Base-by-base conservation (phyloP, 2,797 vertebrate species). In the Nyctalus aviator region DNA sequence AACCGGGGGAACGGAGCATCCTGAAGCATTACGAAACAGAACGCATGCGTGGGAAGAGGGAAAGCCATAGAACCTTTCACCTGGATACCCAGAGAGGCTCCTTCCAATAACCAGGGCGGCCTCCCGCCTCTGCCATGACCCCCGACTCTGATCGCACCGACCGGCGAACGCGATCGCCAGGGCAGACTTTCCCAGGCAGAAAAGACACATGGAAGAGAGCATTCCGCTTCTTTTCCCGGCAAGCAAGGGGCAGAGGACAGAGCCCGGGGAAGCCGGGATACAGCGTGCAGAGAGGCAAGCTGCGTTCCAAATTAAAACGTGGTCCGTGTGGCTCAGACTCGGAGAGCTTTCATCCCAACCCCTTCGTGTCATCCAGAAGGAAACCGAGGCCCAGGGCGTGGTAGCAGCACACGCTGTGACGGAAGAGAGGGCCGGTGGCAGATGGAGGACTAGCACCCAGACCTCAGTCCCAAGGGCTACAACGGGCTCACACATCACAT, bases 141-240 rank as follows among this genome's bases (percentile, higher is more conserved):
- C 89, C 77, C 62, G 82, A 23, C 91, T 82, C 94, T 32, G 93
- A 90, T 69, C 92, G 95, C 85, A 97, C 92, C 87, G 68, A 95
- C 79, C 0, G 83, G 93, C 72, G 27, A 66, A 72, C 79, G 71
- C 94, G 83, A 92, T 73, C 96, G 97, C 97, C 97, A 95, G 62
- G 57, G 79, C 85, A 84, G 93, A 95, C 93, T 93, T 85, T 50
- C 81, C 0, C 0, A 35, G 97, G 87, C 97, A 97, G 97, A n/a
- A n/a, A 84, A 96, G 94, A 95, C 90, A 96, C 46, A 94, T 62
- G 69, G 17, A 17, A 23, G 95, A 93, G 91, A 93, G 91, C 79
- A 91, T 75, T 94, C 30, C 21, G 69, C 53, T 69, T 94, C 18
- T 94, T 85, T 62, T 25, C 17, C 11, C 41, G 69, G 32, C 68